phyloP scores from a whole-genome alignment of 1,140 invertebrate species.

The Drosophila bifasciata region DNA sequence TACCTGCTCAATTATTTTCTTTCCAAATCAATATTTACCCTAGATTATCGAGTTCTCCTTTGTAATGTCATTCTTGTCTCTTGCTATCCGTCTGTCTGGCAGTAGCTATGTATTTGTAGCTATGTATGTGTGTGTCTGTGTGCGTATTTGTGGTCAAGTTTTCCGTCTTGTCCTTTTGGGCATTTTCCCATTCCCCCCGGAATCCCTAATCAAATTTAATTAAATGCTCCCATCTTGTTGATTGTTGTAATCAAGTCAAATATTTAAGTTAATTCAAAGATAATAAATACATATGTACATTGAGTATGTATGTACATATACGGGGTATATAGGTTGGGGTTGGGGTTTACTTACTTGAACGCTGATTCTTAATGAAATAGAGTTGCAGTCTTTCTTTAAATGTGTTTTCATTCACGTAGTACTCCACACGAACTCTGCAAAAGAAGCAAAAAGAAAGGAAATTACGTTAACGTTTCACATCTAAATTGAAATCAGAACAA shows the following conservation, averaged over 20 bases:
- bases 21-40: slow-evolving; percentile 75
- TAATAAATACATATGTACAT: slow-evolving; percentile 7
- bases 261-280: slow-evolving; percentile 40
- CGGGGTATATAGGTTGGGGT: too few species aligned
- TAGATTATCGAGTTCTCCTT: slow-evolving; percentile 65
- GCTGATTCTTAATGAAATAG: slow-evolving; percentile 99
- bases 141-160: not conserved
- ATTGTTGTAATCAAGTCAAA: slow-evolving; percentile 51
- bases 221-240: slow-evolving; percentile 42
- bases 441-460: slow-evolving; percentile 16
- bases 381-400: slow-evolving; percentile 98
- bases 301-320: too few species aligned
- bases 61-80: slow-evolving; percentile 45
- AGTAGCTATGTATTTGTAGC: slow-evolving; percentile 5
- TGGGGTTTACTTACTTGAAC: slow-evolving; percentile 96
- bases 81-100: not conserved
- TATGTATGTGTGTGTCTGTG: not conserved
- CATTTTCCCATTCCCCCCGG: not conserved
- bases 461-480: slow-evolving; percentile 25
- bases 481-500: slow-evolving; percentile 36
- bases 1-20: slow-evolving; percentile 71
- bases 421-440: slow-evolving; percentile 98
- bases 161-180: not conserved
- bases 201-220: slow-evolving; percentile 57
- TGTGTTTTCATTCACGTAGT: slow-evolving; percentile 99